These are phyloP conservation scores for Rhagium mordax DNA, from an alignment of 2,888 invertebrate species.

Conservation along the genomic window DNA sequence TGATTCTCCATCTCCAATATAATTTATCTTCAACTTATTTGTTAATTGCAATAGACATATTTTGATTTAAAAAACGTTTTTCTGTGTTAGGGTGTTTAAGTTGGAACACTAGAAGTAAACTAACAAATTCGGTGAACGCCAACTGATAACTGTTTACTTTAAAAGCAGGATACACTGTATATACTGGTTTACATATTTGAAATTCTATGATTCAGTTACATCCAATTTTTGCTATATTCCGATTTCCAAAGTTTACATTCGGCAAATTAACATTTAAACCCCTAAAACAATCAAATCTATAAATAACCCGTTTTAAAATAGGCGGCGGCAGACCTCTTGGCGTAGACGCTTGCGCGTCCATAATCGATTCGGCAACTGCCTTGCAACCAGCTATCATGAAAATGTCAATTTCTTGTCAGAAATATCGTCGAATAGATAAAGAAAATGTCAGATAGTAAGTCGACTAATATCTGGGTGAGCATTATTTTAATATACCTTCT, in stretches of 20 bases:
- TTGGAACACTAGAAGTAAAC: too few relatives aligned
- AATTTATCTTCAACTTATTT: too few relatives aligned
- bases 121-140: too few relatives aligned
- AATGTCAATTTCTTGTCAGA: conserved; percentile 68
- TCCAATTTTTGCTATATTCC: too few relatives aligned
- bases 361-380: conserved; percentile 60
- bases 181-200: too few relatives aligned
- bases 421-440: conserved; percentile 62
- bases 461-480: conserved; percentile 62
- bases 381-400: conserved; percentile 61
- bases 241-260: neutral
- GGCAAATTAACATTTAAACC: neutral
- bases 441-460: conserved; percentile 68
- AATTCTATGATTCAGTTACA: too few relatives aligned
- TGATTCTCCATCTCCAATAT: too few relatives aligned
- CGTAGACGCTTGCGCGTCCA: conserved; percentile 59
- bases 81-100: too few relatives aligned
- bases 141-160: too few relatives aligned
- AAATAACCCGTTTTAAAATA: conserved; percentile 28
- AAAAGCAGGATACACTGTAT: too few relatives aligned
- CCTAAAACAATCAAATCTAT: conserved; percentile 17
- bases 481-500: conserved; percentile 17
- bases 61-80: too few relatives aligned
- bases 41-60: too few relatives aligned
- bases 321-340: conserved; percentile 40